A percentile compares a stretch with the other conserved stretches of the same genome.
Evolutionary conservation across 2,797 vertebrate species (phyloP).

Genomic region (Gephyroberyx darwinii): DNA sequence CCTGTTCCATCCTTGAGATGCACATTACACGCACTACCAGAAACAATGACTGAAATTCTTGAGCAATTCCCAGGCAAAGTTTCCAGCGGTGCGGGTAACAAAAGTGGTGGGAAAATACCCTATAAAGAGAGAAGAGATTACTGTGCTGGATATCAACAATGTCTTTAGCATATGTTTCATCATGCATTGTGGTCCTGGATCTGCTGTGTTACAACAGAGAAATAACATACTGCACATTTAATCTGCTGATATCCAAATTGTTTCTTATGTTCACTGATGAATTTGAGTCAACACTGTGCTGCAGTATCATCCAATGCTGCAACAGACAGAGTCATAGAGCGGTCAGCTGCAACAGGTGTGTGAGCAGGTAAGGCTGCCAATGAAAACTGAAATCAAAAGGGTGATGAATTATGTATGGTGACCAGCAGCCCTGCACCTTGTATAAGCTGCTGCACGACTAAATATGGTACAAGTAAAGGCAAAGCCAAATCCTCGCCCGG

Average conservation of each 20-base stretch:
- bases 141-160: constrained; percentile 1
- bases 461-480: background rate
- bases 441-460: background rate
- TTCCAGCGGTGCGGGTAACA: constrained; percentile 81
- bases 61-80: constrained; percentile 81
- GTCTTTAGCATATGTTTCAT: constrained; percentile 8
- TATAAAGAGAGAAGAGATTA: constrained; percentile 28
- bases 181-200: constrained; percentile 10
- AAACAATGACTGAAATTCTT: constrained; percentile 89
- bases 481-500: background rate
- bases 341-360: constrained; percentile 56
- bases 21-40: constrained; percentile 84
- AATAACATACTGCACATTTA: constrained; percentile 7
- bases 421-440: background rate
- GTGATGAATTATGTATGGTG: background rate
- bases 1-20: constrained; percentile 25
- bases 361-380: constrained; percentile 1
- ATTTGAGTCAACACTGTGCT: background rate
- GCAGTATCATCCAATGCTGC: background rate
- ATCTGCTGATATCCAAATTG: constrained; percentile 8
- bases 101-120: constrained; percentile 15
- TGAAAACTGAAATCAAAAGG: background rate
- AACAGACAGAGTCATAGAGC: background rate
- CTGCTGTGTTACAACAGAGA: constrained; percentile 13
- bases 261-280: background rate